Percentiles rank a stretch among this genome's conserved stretches.
Conservation (phyloP, 1,140 invertebrate species). For the Drosophila paulistorum region DNA sequence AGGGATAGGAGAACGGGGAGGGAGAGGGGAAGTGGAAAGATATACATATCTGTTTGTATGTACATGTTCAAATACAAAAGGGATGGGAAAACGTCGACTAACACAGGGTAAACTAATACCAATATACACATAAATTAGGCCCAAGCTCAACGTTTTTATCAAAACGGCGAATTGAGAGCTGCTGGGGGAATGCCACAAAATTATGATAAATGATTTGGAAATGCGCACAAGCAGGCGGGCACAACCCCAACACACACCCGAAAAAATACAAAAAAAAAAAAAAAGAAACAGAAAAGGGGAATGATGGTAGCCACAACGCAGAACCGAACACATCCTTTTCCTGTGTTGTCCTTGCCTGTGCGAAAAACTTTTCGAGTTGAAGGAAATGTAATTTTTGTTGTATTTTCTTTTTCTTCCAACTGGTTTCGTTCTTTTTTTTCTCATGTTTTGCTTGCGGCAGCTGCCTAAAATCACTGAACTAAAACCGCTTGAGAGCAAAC, state of each 20-base stretch:
- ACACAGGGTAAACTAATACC: constrained; percentile 55
- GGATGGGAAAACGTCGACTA: background rate
- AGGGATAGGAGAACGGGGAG: background rate
- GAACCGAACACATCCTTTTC: constrained; percentile 80
- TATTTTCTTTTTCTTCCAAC: constrained; percentile 29
- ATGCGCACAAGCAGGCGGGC: constrained; percentile 75
- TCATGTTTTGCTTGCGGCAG: constrained; percentile 49
- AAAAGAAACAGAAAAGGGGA: background rate
- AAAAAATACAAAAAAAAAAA: background rate
- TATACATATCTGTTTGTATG: constrained; percentile 1
- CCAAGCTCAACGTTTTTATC: constrained; percentile 75
- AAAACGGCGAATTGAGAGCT: constrained; percentile 43
- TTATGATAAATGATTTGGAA: constrained; percentile 81
- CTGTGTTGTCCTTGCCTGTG: constrained; percentile 59
- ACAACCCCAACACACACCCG: constrained; percentile 19
- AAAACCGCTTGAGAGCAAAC: constrained; percentile 57
- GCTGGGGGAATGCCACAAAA: constrained; percentile 67
- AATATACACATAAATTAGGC: constrained; percentile 79
- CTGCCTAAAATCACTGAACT: constrained; percentile 78
- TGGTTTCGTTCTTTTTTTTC: constrained; percentile 12
- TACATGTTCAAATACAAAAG: background rate
- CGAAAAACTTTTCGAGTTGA: constrained; percentile 76
- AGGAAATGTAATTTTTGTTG: constrained; percentile 78
- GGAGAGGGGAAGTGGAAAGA: background rate
- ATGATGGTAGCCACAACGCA: constrained; percentile 62